These are phyloP conservation scores for Sycophila texana DNA, from an alignment of 2,888 invertebrate genomes.

Conservation along the genomic window DNA sequence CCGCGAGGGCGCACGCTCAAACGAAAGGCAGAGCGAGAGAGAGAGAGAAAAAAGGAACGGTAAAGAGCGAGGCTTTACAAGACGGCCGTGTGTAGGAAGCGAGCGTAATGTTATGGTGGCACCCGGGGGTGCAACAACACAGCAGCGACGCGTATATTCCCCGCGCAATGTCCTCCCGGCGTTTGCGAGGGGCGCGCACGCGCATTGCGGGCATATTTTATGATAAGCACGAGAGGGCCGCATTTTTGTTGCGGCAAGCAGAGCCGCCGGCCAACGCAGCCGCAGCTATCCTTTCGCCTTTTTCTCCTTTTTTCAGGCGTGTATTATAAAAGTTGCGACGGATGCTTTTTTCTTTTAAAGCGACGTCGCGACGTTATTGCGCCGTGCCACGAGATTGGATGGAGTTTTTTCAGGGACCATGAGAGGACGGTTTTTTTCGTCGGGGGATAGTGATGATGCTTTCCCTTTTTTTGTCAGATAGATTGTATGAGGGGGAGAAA, in stretches of 20 bases:
- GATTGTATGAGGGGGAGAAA: too few relatives aligned
- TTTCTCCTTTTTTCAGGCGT: not conserved
- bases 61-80: constrained; percentile 52
- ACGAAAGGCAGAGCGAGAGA: constrained; percentile 56
- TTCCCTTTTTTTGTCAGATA: not conserved
- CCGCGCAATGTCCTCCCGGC: constrained; percentile 52
- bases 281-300: too few relatives aligned
- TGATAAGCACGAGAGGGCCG: constrained; percentile 70
- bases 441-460: not conserved
- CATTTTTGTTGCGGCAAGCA: constrained; percentile 62
- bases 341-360: too few relatives aligned
- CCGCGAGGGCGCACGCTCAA: too few relatives aligned
- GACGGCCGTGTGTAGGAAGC: constrained; percentile 61
- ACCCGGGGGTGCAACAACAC: constrained; percentile 65
- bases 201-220: constrained; percentile 71
- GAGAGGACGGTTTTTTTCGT: too few relatives aligned
- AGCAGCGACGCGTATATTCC: constrained; percentile 23
- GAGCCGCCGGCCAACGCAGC: constrained; percentile 42
- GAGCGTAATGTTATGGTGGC: constrained; percentile 67
- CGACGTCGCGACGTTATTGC: constrained; percentile 16
- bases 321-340: too few relatives aligned
- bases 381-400: not conserved
- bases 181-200: constrained; percentile 33
- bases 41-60: constrained; percentile 52
- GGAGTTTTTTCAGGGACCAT: not conserved